phyloP scores from a whole-genome alignment of 1,140 invertebrate genomes.

The Cheumatopsyche charites region DNA sequence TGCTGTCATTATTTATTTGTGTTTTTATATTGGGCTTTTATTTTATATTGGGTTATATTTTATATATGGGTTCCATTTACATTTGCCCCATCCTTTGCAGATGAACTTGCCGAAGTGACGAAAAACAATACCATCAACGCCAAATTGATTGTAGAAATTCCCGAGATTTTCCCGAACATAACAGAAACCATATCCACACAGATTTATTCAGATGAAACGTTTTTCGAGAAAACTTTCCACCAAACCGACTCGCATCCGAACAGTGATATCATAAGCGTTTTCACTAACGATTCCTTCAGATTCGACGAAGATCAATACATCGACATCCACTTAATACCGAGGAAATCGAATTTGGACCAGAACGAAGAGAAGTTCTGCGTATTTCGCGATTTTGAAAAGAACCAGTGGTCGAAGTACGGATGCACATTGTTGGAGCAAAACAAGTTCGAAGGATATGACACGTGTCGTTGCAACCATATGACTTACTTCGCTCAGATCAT shows the following conservation, averaged over 20 bases:
- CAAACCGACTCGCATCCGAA: neutral
- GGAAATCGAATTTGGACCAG: conserved; percentile 39
- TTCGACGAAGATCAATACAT: conserved; percentile 52
- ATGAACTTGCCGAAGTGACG: too few species aligned
- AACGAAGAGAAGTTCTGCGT: conserved; percentile 47
- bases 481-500: conserved; percentile 60
- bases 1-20: too few species aligned
- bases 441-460: conserved; percentile 51
- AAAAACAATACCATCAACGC: neutral
- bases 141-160: conserved; percentile 8
- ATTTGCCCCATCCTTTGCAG: too few species aligned
- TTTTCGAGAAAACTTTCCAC: neutral
- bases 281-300: neutral
- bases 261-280: conserved; percentile 2
- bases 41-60: neutral
- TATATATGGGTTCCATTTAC: neutral
- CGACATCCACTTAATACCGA: conserved; percentile 53
- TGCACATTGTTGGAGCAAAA: conserved; percentile 47
- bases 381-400: conserved; percentile 58
- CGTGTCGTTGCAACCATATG: conserved; percentile 57
- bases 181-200: neutral
- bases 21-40: neutral
- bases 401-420: conserved; percentile 51
- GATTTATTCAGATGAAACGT: neutral
- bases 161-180: neutral